Base-by-base conservation (phyloP, 2,888 invertebrate species). In the Osmoderma eremita region DNA sequence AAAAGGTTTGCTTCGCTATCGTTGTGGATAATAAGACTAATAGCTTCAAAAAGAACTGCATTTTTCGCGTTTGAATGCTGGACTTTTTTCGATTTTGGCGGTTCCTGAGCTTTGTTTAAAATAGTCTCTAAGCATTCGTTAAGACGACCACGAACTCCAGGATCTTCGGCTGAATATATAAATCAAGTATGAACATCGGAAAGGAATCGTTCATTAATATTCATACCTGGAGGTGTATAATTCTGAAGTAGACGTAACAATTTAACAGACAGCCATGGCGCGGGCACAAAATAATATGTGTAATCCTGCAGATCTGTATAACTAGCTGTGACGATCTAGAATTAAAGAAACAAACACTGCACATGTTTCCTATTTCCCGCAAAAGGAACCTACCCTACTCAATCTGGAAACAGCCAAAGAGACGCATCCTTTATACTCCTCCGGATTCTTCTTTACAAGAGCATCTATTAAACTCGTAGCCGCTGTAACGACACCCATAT, bases 61-160 rank as follows among this genome's bases (percentile, higher is more conserved):
- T 99, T 99, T 84, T 99, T 99, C 67, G 99, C 98, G 86, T 99
- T 99, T 54, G 98, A 98, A 84, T 99, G 99, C 85, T 99, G 99
- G 24, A 99, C 98, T 85, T 99, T 99, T 85, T 99, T 99, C 54
- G 98, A 99, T 84, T 98, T 98, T 24, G 98, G 98, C 73, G 98
- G 98, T 83, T 99, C 99, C 83, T 98, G 98, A 17, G 98, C 98
- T 86, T 98, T 98, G 82, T 98, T 98, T 77, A 98, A 87, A 79
- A 98, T 98, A 17, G 97, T 97, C 84, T 98, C 99, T 77, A 99
- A 85, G 78, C 98, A 99, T 85, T 99, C 99, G 78, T 98, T 96
- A 49, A 99, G 86, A 70, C 98, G 90, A 13, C 97, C 97, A 72
- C 97, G 88, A 1, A 99, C 97, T 38, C 97, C 97, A 51, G 98